These are phyloP conservation scores for Drosophila navojoa DNA, from an alignment of 1,140 invertebrate species.

Conservation along the genomic window DNA sequence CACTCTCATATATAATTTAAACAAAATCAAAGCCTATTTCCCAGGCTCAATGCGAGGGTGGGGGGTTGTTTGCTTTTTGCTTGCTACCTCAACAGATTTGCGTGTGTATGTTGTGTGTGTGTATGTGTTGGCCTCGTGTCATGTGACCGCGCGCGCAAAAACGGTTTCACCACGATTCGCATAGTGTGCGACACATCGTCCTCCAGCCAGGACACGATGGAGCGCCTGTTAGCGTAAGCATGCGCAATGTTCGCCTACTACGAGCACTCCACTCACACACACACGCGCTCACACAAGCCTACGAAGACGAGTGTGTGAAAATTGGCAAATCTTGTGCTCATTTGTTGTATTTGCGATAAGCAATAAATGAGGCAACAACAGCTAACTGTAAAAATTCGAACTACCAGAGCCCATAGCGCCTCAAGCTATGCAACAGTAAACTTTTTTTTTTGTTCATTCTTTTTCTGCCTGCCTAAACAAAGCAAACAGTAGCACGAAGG, in stretches of 20 bases:
- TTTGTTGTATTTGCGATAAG: conserved; percentile 4
- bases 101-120: conserved; percentile 41
- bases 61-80: conserved; percentile 47
- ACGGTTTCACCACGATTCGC: conserved; percentile 37
- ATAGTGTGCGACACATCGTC: conserved; percentile 38
- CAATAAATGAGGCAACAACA: conserved; percentile 3
- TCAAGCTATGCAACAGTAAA: conserved; percentile 20
- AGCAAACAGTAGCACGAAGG: conserved; percentile 7
- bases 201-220: conserved; percentile 47
- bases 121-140: conserved; percentile 58
- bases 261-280: conserved; percentile 38
- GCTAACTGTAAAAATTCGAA: background rate
- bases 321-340: background rate
- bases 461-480: background rate
- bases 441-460: background rate
- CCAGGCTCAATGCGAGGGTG: background rate
- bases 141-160: conserved; percentile 79
- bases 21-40: conserved; percentile 15
- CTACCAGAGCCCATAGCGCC: background rate
- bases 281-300: conserved; percentile 8
- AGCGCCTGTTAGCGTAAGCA: conserved; percentile 72
- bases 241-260: conserved; percentile 68
- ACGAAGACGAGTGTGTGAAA: background rate
- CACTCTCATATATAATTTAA: conserved; percentile 13
- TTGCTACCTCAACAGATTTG: conserved; percentile 77